Evolutionary conservation across 1,140 invertebrate genomes (phyloP).

Genomic region (Rhizoglyphus robini): DNA sequence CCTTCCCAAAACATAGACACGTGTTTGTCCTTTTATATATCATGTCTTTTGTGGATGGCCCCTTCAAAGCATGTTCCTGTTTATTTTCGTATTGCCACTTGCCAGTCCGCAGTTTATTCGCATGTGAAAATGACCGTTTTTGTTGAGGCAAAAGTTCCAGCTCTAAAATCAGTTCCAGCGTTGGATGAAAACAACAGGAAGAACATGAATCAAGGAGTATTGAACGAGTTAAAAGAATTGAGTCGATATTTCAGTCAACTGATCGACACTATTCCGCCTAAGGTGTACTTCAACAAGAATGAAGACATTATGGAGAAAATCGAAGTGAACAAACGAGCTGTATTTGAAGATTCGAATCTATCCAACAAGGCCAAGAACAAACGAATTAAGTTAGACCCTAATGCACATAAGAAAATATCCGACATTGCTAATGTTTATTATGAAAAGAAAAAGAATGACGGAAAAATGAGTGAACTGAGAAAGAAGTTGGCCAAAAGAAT

Average conservation of each 20-base stretch:
- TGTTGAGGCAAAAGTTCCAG: too few species aligned
- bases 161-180: background rate
- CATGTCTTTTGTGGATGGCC: too few species aligned
- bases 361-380: constrained; percentile 16
- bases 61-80: too few species aligned
- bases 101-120: too few species aligned
- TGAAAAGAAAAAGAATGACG: constrained; percentile 8
- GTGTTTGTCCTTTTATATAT: too few species aligned
- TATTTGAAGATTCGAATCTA: constrained; percentile 5
- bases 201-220: background rate
- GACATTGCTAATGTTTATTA: constrained; percentile 11
- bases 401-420: background rate
- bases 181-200: background rate
- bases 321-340: background rate
- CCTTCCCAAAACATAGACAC: too few species aligned
- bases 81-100: too few species aligned
- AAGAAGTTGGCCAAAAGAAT: constrained; percentile 16
- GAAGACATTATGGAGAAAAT: constrained; percentile 4
- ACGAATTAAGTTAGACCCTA: constrained; percentile 17
- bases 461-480: background rate
- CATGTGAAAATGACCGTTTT: too few species aligned
- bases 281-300: constrained; percentile 16
- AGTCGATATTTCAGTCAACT: constrained; percentile 2
- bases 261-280: constrained; percentile 19
- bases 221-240: background rate